phyloP scores from a whole-genome alignment of 2,888 invertebrate species.

The Trichopria drosophilae region DNA sequence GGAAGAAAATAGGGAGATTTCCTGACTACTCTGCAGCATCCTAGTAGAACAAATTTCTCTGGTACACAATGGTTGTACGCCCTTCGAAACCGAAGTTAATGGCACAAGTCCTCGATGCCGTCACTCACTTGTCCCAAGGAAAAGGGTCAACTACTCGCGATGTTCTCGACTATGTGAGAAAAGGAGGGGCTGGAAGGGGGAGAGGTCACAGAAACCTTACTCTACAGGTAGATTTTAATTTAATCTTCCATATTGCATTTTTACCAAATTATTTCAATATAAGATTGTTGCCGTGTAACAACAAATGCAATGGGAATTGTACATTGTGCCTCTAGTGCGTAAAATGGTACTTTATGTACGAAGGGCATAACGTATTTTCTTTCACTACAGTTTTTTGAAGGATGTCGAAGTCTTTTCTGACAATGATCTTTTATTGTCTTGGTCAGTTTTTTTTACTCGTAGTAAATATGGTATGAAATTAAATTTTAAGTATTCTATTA shows the following conservation, averaged over 20 bases:
- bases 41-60: no score
- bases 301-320: no score
- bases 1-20: no score
- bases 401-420: neutral
- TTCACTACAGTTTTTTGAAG: neutral
- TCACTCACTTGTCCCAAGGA: slow-evolving; percentile 37
- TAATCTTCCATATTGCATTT: neutral
- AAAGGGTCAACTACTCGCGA: slow-evolving; percentile 43
- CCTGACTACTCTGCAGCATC: no score
- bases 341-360: no score
- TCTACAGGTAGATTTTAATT: slow-evolving; percentile 39
- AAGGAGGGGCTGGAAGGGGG: slow-evolving; percentile 28
- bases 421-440: neutral
- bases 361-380: no score
- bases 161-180: slow-evolving; percentile 41
- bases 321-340: no score
- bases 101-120: slow-evolving; percentile 44
- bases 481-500: neutral
- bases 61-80: slow-evolving; percentile 34
- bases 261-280: no score
- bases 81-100: slow-evolving; percentile 46
- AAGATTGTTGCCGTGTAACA: no score
- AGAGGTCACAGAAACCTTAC: slow-evolving; percentile 37
- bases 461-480: neutral
- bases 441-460: neutral